A percentile compares a stretch with the other conserved stretches of the same genome.
phyloP scores from a whole-genome alignment of 2,888 invertebrate species.

The Drosophila nr. fundita region DNA sequence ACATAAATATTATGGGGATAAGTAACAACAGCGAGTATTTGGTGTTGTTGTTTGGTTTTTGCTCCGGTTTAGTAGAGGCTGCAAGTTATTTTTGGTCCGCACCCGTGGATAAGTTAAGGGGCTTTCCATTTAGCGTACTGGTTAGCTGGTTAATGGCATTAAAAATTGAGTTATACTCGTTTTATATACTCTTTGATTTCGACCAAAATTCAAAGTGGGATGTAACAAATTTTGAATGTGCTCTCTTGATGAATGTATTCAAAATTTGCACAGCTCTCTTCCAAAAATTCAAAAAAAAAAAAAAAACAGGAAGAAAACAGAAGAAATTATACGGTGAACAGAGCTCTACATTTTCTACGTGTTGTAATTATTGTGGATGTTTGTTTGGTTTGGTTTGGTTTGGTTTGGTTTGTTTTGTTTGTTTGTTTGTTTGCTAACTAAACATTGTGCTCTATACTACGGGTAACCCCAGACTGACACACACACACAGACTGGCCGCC shows the following conservation, averaged over 20 bases:
- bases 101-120: not conserved
- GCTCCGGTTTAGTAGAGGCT: constrained; percentile 51
- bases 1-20: not conserved
- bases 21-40: constrained; percentile 34
- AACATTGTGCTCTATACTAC: constrained; percentile 28
- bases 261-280: constrained; percentile 61
- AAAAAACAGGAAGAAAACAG: constrained; percentile 23
- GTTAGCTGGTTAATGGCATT: constrained; percentile 39
- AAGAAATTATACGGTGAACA: constrained; percentile 21
- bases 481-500: constrained; percentile 46
- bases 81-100: constrained; percentile 40
- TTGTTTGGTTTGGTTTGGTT: constrained; percentile 12
- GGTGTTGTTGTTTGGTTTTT: constrained; percentile 10
- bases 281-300: constrained; percentile 37
- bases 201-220: constrained; percentile 40
- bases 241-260: constrained; percentile 53
- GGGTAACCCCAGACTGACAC: constrained; percentile 41
- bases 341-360: constrained; percentile 21
- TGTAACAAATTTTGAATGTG: constrained; percentile 56
- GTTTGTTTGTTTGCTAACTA: constrained; percentile 11
- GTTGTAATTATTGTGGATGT: constrained; percentile 2
- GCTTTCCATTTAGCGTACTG: constrained; percentile 16
- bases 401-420: constrained; percentile 23
- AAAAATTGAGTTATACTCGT: constrained; percentile 20
- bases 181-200: constrained; percentile 40